Conservation (phyloP, 2,113 vertebrate genomes). For the Syngnathoides biaculeatus region DNA sequence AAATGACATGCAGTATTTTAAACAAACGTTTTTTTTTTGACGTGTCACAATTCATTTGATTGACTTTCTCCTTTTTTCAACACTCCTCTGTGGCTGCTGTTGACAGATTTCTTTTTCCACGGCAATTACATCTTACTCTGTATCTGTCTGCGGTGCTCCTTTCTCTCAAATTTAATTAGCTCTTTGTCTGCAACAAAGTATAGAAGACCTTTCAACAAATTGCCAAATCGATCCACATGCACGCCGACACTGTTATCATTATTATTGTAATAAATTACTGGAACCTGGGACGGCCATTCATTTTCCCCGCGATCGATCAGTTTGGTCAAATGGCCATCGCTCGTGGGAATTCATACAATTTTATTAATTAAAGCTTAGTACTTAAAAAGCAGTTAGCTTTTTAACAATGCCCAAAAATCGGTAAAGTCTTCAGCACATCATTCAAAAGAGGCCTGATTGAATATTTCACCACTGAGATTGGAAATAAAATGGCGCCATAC, state of each 20-base stretch:
- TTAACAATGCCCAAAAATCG: neutral
- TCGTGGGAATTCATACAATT: no score
- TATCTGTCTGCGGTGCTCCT: neutral
- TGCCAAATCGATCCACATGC: neutral
- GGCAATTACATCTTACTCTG: neutral
- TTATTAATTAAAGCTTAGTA: no score
- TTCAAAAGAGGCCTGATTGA: neutral
- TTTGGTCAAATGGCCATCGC: no score
- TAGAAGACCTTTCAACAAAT: neutral
- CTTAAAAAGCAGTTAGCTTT: no score
- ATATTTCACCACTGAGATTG: neutral
- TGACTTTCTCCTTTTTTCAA: neutral
- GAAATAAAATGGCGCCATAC: neutral
- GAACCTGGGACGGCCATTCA: neutral
- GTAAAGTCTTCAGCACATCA: neutral
- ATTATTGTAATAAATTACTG: neutral
- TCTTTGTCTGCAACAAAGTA: neutral
- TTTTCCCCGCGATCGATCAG: no score
- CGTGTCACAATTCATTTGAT: neutral
- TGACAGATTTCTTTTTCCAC: neutral
- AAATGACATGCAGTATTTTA: neutral
- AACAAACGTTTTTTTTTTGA: neutral
- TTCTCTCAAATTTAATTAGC: neutral
- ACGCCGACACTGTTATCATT: neutral
- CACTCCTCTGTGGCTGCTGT: neutral